A percentile compares a stretch with the other conserved stretches of the same genome.
phyloP scores from a whole-genome alignment of 2,113 vertebrate genomes.

The Heterocephalus glaber region DNA sequence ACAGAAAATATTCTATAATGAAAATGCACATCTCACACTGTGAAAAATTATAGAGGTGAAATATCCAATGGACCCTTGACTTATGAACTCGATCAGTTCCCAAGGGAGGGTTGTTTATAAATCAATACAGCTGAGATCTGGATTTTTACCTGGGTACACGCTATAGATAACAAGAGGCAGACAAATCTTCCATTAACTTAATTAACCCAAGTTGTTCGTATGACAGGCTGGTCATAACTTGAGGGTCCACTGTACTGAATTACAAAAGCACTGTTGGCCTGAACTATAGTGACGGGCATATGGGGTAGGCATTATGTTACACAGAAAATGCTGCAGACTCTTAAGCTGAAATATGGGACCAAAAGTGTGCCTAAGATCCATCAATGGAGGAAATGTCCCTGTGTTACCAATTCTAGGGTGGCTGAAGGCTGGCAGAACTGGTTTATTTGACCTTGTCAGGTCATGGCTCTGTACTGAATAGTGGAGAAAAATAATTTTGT shows the following conservation, averaged over 20 bases:
- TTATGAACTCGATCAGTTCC: too few species aligned
- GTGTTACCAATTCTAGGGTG: too few species aligned
- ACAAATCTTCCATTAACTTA: too few species aligned
- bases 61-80: not conserved
- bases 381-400: not conserved
- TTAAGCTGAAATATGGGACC: not conserved
- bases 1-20: not conserved
- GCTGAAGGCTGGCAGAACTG: not conserved
- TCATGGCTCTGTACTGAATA: not conserved
- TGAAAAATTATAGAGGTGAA: not conserved
- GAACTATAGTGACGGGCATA: not conserved
- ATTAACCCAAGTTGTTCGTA: too few species aligned
- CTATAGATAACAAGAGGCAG: too few species aligned
- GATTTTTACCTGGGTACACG: too few species aligned
- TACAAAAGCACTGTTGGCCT: not conserved
- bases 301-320: not conserved
- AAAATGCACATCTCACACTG: not conserved
- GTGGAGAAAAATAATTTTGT: not conserved
- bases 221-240: too few species aligned
- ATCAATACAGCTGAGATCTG: too few species aligned
- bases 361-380: not conserved
- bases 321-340: not conserved
- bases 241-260: too few species aligned
- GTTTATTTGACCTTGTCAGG: not conserved
- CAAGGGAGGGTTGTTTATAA: too few species aligned